Evolutionary conservation across 1,140 invertebrate genomes (phyloP), one percentile per base, ranked within the genome.

Genomic region (Drosophila sp.): DNA sequence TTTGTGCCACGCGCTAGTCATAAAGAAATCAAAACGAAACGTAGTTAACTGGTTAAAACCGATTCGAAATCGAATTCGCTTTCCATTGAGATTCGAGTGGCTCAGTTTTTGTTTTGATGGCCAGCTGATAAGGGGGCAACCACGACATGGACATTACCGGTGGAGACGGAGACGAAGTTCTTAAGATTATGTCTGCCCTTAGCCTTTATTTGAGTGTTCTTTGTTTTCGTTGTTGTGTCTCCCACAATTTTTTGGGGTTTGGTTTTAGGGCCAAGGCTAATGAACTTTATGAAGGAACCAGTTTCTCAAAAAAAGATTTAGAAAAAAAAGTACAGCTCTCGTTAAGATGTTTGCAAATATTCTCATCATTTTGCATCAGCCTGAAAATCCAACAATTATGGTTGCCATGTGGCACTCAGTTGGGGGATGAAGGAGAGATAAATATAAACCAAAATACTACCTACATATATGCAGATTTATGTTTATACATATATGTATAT

Each of bases 321-420:
- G 47, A 10, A 38, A 7, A 3, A 38, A 55, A 72, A 68, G 65
- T 57, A 73, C 33, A 68, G 60, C 76, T 29, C 56, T 66, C 27
- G 1, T n/a, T 30, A 25, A 38, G 5, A 44, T 23, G 7, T 47
- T 27, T 50, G 44, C 44, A 50, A 50, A 50, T 50, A 27, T 27
- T 50, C 23, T 50, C 44, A 50, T 10, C 23, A 27, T 66, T n/a
- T 38, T 66, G 66, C 61, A 79, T 75, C 67, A 79, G 64, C 61
- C 64, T 73, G 61, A 70, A 72, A 70, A 32, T 40, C 17, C 50
- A 55, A 35, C 56, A 32, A 64, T 50, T 79, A 50, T 50, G 44
- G 84, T 89, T 87, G 84, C 80, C 76, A 86, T 54, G 83, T 55
- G 74, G 70, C 55, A 63, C 33, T 32, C 67, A 41, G 69, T 66